Evolutionary conservation across 2,888 invertebrate species (phyloP), one percentile per base, ranked within the genome.

Genomic region (Theretra japonica): DNA sequence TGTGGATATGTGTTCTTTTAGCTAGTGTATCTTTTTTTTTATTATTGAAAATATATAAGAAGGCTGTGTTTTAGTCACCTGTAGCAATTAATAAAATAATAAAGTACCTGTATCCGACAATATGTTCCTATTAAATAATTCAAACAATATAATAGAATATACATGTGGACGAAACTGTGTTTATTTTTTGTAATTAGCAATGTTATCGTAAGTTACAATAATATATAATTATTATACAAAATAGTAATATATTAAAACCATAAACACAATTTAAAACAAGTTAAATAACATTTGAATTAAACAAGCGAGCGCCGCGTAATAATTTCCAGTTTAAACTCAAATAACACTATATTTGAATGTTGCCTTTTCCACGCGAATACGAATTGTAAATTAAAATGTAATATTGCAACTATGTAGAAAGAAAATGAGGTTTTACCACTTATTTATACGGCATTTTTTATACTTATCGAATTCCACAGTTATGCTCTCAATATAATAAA

Each of bases 1-100:
- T 41, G 53, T 65, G 41, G 41, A 41, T 65, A 41, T 48, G 48
- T 65, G 65, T 48, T 21, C 33, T 33, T 62, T 62, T 33, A 65
- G 65, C 41, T 41, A 65, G 23, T 48, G 23, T 15, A 8, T 21
- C 21, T 21, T 62, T 41, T 3, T 41, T 41, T 15, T 11, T 5
- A 41, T 41, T 15, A 41, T 15, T 41, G 11, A 4, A 41, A 11
- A 41, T 5, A 11, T 41, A 41, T 41, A 41, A 41, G 41, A 41
- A 41, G 0, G 41, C 41, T 8, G 11, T 2, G 8, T 6, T 33
- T 33, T 33, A 7, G 0, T 33, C 6, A 33, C 7, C 7, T 8
- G 7, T 33, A 7, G 7, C 0, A 33, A 33, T 33, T 33, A 33
- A 41, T 2, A 33, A 7, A 8, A 33, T 33, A 7, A 8, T 7